Evolutionary conservation across 1,140 invertebrate genomes (phyloP), one percentile per base, ranked within the genome.

Genomic region (Conus ventricosus): DNA sequence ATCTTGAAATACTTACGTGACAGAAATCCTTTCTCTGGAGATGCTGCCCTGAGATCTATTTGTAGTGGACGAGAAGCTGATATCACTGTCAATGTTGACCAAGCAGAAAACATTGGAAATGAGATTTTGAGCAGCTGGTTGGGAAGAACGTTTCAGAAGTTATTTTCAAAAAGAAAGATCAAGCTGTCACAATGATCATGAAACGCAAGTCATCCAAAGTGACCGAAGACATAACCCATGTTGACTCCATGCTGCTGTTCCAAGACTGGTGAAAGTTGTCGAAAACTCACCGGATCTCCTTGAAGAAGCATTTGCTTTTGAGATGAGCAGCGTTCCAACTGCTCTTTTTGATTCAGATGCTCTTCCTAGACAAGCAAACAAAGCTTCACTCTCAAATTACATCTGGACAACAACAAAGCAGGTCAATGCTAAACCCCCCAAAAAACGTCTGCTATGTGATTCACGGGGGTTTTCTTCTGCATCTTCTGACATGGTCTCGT

Each of bases 191-290:
- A n/a, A n/a, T 89, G 71, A 91, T 88, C 23, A 27, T 92, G n/a
- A 85, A 88, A 39, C 3, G 80, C 1, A 67, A 84, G 39, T 82
- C 81, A 85, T n/a, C 85, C 2, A 89, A 87, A 63, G 60, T 84
- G 39, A 67, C 54, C 84, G 87, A 87, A 25, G 87, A 89, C 27
- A n/a, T n/a, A 78, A 57, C 6, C 6, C 85, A 23, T 76, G 27
- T 90, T 27, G 90, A 92, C 84, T 89, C 90, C 20, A 85, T 91
- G 54, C 51, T 91, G 17, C 83, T 92, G n/a, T 92, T 92, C 83
- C 89, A 92, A 53, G 90, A 57, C 80, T 91, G 17, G 78, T 88
- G 63, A 84, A 80, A 15, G 87, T 87, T 20, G 88, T 87, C 4
- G 71, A 39, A 20, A 78, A n/a, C 13, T 5, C 53, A 0, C 60